Evolutionary conservation across 2,888 invertebrate species (phyloP).

Genomic region (Nomada ruficornis): DNA sequence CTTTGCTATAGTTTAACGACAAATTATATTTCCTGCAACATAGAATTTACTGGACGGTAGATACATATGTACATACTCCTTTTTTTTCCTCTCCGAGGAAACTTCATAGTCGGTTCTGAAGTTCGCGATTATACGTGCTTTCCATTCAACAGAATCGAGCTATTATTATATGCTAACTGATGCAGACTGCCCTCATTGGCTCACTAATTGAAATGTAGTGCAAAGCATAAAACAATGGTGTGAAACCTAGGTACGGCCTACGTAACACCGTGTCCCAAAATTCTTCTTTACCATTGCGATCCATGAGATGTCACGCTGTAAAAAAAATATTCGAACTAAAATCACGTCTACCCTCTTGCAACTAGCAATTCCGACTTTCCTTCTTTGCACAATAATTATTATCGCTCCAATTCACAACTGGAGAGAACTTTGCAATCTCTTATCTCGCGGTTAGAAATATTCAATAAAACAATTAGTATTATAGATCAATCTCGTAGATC

Average conservation of each 20-base stretch:
- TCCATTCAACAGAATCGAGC: constrained; percentile 20
- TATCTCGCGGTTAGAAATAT: no score
- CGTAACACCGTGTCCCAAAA: constrained; percentile 13
- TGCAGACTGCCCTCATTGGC: constrained; percentile 10
- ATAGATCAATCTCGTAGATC: no score
- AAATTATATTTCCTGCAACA: background rate
- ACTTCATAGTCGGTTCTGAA: constrained; percentile 44
- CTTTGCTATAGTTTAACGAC: background rate
- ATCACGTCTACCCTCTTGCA: no score
- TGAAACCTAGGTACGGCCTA: background rate
- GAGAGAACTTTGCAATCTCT: no score
- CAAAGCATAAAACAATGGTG: background rate
- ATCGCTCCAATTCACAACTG: no score
- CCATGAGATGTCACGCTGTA: no score
- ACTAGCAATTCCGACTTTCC: no score
- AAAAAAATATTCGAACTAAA: no score
- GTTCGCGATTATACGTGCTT: constrained; percentile 22
- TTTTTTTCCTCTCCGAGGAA: constrained; percentile 6
- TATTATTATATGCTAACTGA: constrained; percentile 45
- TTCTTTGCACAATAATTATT: no score
- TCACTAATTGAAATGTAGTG: constrained; percentile 38
- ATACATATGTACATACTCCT: background rate
- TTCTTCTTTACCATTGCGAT: background rate
- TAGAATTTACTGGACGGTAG: constrained; percentile 18
- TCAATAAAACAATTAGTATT: no score